phyloP scores from a whole-genome alignment of 1,140 invertebrate genomes.

The Bombus superbus region DNA sequence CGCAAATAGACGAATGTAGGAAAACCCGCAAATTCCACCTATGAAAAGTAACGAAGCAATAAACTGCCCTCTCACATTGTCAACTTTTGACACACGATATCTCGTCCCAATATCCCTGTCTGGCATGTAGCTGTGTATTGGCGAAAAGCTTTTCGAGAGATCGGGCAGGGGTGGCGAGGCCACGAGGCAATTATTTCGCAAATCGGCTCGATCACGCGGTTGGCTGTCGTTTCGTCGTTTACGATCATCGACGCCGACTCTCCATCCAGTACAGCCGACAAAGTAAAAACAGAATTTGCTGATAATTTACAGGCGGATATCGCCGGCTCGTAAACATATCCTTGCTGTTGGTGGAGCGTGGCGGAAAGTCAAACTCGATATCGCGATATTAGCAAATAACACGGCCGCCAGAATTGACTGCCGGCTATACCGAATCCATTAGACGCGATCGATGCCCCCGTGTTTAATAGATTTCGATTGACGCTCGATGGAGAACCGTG shows the following conservation, averaged over 20 bases:
- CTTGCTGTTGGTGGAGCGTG: not conserved
- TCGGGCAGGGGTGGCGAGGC: too few species aligned
- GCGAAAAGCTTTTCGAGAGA: not conserved
- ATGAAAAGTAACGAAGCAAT: not conserved
- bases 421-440: not conserved
- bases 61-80: not conserved
- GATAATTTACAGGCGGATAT: not conserved
- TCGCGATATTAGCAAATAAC: constrained; percentile 24
- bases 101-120: not conserved
- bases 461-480: constrained; percentile 1
- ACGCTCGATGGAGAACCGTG: too few species aligned
- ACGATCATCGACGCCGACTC: not conserved
- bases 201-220: not conserved
- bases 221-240: not conserved
- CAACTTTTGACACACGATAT: constrained; percentile 4
- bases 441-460: not conserved
- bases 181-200: constrained; percentile 8
- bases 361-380: constrained; percentile 6
- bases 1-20: not conserved
- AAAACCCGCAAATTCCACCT: not conserved
- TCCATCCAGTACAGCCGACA: not conserved
- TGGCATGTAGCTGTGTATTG: not conserved
- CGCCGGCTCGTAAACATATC: not conserved
- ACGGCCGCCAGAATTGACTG: not conserved
- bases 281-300: not conserved